Evolutionary conservation across 1,140 invertebrate genomes (phyloP).

Genomic region (Hydropsyche tenuis): DNA sequence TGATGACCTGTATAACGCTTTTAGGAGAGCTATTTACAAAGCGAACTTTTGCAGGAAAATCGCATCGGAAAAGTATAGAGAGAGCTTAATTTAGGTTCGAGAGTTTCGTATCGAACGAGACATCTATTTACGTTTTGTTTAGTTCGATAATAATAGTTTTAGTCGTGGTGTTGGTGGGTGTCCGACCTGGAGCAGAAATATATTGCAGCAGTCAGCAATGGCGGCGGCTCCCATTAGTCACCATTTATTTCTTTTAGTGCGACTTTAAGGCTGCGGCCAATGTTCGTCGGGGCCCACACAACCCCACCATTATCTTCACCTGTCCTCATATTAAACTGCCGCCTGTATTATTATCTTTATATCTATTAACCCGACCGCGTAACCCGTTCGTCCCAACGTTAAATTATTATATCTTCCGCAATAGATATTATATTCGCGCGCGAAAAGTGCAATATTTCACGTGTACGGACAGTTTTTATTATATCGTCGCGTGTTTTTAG

Average conservation of each 20-base stretch:
- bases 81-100: neutral
- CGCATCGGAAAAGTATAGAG: neutral
- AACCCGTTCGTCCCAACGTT: no score
- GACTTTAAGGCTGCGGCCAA: slow-evolving; percentile 35
- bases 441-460: no score
- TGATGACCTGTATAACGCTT: no score
- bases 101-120: no score
- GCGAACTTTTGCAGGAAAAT: no score
- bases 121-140: slow-evolving; percentile 11
- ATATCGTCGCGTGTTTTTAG: no score
- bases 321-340: slow-evolving; percentile 37
- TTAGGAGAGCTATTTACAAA: no score
- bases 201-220: slow-evolving; percentile 36
- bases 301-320: slow-evolving; percentile 30
- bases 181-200: slow-evolving; percentile 16
- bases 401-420: no score
- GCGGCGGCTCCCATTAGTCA: slow-evolving; percentile 35
- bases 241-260: slow-evolving; percentile 40
- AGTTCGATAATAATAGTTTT: slow-evolving; percentile 26
- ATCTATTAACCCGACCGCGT: slow-evolving; percentile 7
- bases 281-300: neutral
- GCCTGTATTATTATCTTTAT: slow-evolving; percentile 10
- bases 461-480: no score
- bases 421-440: no score
- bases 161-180: neutral